Percentiles rank a stretch among this genome's conserved stretches.
Evolutionary conservation across 2,113 vertebrate species (phyloP).

Genomic region (Ovis aries): DNA sequence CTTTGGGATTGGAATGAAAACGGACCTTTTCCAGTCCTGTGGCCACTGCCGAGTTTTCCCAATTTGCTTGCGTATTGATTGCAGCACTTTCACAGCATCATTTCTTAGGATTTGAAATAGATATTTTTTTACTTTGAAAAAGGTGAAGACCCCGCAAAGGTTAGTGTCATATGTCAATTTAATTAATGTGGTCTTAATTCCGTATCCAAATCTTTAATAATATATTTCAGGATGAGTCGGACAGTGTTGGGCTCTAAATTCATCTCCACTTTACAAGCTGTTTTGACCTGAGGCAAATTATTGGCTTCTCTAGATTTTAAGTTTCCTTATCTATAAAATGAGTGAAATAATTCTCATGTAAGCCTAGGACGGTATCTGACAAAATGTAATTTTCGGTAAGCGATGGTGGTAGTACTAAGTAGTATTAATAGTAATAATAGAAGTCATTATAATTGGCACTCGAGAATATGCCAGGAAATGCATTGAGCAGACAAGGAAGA

Average conservation of each 20-base stretch:
- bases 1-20: not conserved
- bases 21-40: not conserved
- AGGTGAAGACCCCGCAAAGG: not conserved
- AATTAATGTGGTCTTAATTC: not conserved
- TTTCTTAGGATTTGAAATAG: not conserved
- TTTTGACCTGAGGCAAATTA: not conserved
- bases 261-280: not conserved
- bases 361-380: not conserved
- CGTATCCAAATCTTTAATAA: not conserved
- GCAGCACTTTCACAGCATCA: not conserved
- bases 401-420: not conserved
- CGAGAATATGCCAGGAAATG: not conserved
- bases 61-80: not conserved
- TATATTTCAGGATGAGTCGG: not conserved
- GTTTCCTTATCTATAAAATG: slow-evolving; percentile 6
- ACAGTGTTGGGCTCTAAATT: not conserved
- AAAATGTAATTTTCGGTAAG: not conserved
- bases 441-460: not conserved
- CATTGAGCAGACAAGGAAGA: not conserved
- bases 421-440: too few relatives aligned
- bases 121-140: not conserved
- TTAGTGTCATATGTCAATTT: not conserved
- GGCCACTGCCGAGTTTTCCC: not conserved
- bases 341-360: not conserved
- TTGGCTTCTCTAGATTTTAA: not conserved